Base-by-base conservation (phyloP, 2,888 invertebrate species). In the Eupithecia dodoneata region DNA sequence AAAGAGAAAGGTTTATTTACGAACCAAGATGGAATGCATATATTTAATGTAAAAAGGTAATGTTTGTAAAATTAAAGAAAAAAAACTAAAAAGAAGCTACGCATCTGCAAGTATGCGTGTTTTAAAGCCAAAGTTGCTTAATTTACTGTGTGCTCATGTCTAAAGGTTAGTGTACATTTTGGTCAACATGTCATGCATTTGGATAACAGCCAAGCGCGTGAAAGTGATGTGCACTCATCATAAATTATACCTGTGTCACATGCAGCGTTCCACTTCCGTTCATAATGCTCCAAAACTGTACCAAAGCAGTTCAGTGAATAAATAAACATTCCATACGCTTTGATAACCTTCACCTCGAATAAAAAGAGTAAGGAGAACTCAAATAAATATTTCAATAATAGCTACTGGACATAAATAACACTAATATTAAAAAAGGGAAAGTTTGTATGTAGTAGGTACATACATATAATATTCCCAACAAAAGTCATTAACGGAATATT, bases 211-310 rank as follows among this genome's bases (percentile, higher is more conserved):
- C 76, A 78, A 52, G 30, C 67, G 47, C 52, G 44, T 63, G 66
- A 52, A 71, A 72, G 41, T 76, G 73, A 65, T 71, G 59, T 59
- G 71, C 74, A 74, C 45, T 72, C 67, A 63, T 73, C 59, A 59
- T 78, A 74, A 74, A 78, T 66, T 69, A 78, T 41, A 49, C 2
- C 63, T 63, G 52, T 75, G 75, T 73, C 73, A 66, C 65, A 73
- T 52, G 18, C 71, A 52, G n/a, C 18, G 55, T 15, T 73, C 52
- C 52, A 67, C 4, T 67, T 74, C 41, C 45, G n/a, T 3, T 59
- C 55, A 30, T 55, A 6, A 9, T 41, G 3, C 15, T 45, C 30
- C 55, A 59, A 30, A 66, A 66, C 15, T 66, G 42, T 15, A 66
- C 15, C 42, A 66, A n/a, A 59, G n/a, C 55, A 55, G 7, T 55